Evolutionary conservation across 2,113 vertebrate species (phyloP).

Genomic region (Anoura caudifer): DNA sequence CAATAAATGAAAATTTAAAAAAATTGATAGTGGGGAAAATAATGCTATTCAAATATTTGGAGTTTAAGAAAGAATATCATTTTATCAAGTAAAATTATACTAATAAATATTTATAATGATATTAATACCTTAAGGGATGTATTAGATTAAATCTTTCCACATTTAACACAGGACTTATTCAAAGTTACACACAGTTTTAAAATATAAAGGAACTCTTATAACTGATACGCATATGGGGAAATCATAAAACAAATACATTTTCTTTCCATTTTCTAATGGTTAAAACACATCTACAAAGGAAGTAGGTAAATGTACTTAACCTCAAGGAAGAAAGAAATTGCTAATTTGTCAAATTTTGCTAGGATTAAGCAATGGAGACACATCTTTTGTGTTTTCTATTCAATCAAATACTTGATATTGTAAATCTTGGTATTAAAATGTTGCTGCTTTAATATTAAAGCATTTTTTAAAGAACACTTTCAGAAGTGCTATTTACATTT

Average conservation of each 20-base stretch:
- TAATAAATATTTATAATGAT: background rate
- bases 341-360: background rate
- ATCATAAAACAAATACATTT: conserved; percentile 31
- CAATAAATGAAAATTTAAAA: background rate
- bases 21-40: background rate
- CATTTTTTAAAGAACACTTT: background rate
- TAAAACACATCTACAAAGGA: conserved; percentile 14
- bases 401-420: background rate
- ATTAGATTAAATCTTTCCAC: conserved; percentile 17
- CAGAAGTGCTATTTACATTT: conserved; percentile 19
- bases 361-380: background rate
- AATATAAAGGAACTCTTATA: background rate
- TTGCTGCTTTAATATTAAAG: background rate
- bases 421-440: background rate
- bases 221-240: background rate
- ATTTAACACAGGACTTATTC: conserved; percentile 21
- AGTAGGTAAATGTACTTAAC: background rate
- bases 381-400: background rate
- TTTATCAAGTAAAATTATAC: conserved; percentile 22
- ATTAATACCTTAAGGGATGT: background rate
- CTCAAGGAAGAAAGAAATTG: background rate
- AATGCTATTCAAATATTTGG: conserved; percentile 17
- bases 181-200: conserved; percentile 29
- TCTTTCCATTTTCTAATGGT: background rate
- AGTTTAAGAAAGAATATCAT: conserved; percentile 12